Evolutionary conservation across 2,797 vertebrate species (phyloP).

Genomic region (Okamejei kenojei): DNA sequence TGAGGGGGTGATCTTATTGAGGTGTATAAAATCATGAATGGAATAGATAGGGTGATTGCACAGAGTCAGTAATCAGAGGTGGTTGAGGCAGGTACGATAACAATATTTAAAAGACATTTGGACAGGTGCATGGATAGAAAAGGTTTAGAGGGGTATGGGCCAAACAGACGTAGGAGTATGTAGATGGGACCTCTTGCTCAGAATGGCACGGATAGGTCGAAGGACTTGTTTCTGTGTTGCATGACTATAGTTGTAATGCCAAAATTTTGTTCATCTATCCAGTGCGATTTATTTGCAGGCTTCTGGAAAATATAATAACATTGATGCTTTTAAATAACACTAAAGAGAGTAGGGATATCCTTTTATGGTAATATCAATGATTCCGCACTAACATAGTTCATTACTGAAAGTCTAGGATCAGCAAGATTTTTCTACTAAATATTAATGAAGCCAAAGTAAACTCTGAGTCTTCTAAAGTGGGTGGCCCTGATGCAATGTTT

Average conservation of each 20-base stretch:
- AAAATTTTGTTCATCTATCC: background rate
- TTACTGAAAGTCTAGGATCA: background rate
- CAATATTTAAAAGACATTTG: no score
- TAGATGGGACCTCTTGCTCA: no score
- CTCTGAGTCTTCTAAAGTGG: background rate
- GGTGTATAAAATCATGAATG: no score
- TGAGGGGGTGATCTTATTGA: no score
- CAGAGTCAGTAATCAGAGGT: no score
- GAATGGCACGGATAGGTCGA: no score
- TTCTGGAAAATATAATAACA: background rate
- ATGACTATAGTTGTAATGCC: background rate
- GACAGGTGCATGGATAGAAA: no score
- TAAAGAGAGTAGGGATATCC: background rate
- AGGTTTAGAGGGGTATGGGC: no score
- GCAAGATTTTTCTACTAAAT: background rate
- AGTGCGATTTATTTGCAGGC: background rate
- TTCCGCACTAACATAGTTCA: background rate
- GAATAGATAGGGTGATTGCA: no score
- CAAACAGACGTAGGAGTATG: no score
- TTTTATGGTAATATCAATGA: background rate
- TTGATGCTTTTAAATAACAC: background rate
- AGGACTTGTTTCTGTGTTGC: no score
- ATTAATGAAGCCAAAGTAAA: constrained; percentile 12
- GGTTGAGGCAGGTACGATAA: no score
- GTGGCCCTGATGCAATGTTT: background rate